A percentile compares a stretch with the other conserved stretches of the same genome.
phyloP scores from a whole-genome alignment of 2,888 invertebrate genomes.

The Dicroscelio sp. region DNA sequence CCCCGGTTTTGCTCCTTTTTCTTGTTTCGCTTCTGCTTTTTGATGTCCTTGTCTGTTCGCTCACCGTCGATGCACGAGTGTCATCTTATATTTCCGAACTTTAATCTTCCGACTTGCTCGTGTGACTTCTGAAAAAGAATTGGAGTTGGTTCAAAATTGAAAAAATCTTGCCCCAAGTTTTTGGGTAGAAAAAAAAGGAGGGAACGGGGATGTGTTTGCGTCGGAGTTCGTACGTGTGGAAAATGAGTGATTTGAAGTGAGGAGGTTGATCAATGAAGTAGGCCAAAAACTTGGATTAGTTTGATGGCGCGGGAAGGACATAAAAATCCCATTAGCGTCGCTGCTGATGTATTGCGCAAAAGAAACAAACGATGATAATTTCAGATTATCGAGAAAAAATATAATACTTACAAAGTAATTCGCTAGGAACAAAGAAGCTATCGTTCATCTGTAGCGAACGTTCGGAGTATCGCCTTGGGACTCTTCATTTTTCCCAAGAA shows the following conservation, averaged over 20 bases:
- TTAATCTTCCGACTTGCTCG: constrained; percentile 3
- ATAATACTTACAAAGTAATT: constrained; percentile 63
- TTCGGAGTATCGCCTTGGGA: constrained; percentile 63
- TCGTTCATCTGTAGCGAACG: constrained; percentile 53
- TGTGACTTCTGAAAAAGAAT: neutral
- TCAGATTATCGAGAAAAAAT: constrained; percentile 61
- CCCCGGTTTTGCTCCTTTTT: too few relatives aligned
- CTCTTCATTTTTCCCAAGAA: constrained; percentile 62
- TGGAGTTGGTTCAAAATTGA: too few relatives aligned
- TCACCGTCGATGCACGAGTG: neutral
- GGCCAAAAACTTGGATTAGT: constrained; percentile 8
- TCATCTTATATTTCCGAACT: constrained; percentile 22
- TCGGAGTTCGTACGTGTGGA: too few relatives aligned
- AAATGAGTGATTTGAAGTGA: neutral
- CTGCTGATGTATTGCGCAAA: constrained; percentile 37
- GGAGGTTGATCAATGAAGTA: neutral
- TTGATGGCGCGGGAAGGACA: constrained; percentile 21
- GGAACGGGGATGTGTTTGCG: too few relatives aligned
- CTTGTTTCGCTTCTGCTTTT: constrained; percentile 22
- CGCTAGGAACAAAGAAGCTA: constrained; percentile 42
- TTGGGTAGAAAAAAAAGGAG: too few relatives aligned
- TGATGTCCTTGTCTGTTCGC: constrained; percentile 18
- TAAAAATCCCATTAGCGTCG: constrained; percentile 55
- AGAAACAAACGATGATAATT: constrained; percentile 62
- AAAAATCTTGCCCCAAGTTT: too few relatives aligned